Evolutionary conservation across 2,113 vertebrate genomes (phyloP).

Genomic region (Rissa tridactyla): DNA sequence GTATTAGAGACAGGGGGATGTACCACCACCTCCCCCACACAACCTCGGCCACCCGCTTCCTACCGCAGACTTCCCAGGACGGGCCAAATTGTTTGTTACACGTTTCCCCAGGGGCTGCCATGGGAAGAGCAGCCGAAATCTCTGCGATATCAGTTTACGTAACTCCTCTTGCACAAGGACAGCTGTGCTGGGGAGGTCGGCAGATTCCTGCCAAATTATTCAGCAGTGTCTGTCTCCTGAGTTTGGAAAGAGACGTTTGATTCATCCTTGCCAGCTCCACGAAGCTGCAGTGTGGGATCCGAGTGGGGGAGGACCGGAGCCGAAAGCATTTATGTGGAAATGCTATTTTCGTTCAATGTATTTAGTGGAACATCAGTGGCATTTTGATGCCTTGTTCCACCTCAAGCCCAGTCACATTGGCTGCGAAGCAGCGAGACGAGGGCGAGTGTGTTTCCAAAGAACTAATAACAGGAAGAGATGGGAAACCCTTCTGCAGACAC

Average conservation of each 20-base stretch:
- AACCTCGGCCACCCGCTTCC: background rate
- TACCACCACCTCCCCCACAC: background rate
- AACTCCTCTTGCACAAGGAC: conserved; percentile 4
- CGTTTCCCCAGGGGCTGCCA: background rate
- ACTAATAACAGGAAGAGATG: background rate
- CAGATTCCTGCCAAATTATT: conserved; percentile 32
- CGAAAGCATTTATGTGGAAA: background rate
- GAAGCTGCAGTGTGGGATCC: background rate
- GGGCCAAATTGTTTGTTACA: background rate
- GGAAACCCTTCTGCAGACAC: background rate
- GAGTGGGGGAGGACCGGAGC: background rate
- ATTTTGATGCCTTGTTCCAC: background rate
- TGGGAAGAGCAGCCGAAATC: background rate
- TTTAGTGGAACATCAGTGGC: background rate
- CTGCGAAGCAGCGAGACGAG: background rate
- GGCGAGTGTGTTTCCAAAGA: background rate
- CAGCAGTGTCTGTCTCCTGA: conserved; percentile 43
- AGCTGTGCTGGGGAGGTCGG: conserved; percentile 32
- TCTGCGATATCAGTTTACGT: accelerated
- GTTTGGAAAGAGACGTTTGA: background rate
- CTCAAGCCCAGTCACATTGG: background rate
- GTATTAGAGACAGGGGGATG: background rate
- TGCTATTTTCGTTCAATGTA: background rate
- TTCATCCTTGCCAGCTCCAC: background rate
- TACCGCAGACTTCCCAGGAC: background rate